Evolutionary conservation across 2,888 invertebrate species (phyloP), one percentile per base, ranked within the genome.

Genomic region (Nephrotoma appendiculata): DNA sequence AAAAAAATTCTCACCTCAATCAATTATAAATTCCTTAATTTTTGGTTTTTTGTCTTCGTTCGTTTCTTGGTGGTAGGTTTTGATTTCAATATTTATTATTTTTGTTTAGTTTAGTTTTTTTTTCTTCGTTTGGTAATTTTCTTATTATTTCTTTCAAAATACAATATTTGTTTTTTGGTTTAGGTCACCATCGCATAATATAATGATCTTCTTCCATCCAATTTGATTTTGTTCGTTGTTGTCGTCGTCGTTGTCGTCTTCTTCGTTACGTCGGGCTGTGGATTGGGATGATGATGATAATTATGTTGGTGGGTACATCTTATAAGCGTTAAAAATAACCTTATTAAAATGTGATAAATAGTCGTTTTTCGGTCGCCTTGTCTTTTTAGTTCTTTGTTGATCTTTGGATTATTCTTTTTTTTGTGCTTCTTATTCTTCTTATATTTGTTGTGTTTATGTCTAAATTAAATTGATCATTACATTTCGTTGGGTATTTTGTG

Each of bases 301-400:
- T 71, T 71, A 71, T 71, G 71, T 71, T 71, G 71, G 71, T 71
- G 71, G 71, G 71, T 71, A 71, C 71, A 71, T 71, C 31, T 31
- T 71, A 19, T 31, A 71, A 71, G 71, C 71, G 71, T 71, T 71
- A 71, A 71, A 71, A 71, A 71, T 31, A 84, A 84, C 84, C 84
- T 84, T 84, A 84, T 84, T 84, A 84, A 84, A 84, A 84, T 43
- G 84, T 84, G 84, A 84, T 84, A 84, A 84, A 84, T 84, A 84
- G 84, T 84, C 43, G 84, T 42, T 84, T n/a, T 84, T 84, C 84
- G 84, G 84, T 84, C 71, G 71, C 71, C 71, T 71, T 71, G 71
- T 71, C 71, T 71, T 71, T 71, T 71, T 31, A 31, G 71, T 71
- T 71, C 31, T 71, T 71, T 71, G 71, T 71, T 71, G 71, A 71